Base-by-base conservation (phyloP, 2,888 invertebrate species). In the Cheilosia pagana region DNA sequence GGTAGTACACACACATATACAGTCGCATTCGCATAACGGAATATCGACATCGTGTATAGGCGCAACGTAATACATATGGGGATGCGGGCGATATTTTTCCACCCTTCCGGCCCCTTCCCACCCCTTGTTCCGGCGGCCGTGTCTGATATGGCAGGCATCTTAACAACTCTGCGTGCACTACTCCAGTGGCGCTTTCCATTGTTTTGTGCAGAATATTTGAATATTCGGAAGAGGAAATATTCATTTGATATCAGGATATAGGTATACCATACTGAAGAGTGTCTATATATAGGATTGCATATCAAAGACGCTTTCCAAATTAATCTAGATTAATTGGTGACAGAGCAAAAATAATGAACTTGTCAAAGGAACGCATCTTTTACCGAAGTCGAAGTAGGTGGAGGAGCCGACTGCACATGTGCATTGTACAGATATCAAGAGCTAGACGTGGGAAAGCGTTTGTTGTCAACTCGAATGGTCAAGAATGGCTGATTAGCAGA, bases 1-100 rank as follows among this genome's bases (percentile, higher is more conserved):
- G 71, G 81, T 71, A 57, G 67, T 43, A 12, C 28, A 52, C 41
- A 28, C n/a, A 31, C 23, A 23, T 8, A 41, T 3, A 28, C 45
- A 70, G 16, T 25, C 35, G 41, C 62, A 63, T 75, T 52, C 3
- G 14, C 7, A 52, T 45, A 2, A 2, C 16, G 74, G 14, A 68
- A 81, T 74, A 81, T 81, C 74, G 79, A 81, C 79, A 67, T 60
- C 35, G 21, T 53, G 4, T 16, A 8, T 48, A 10, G 21, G 14
- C 21, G 23, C 21, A 60, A 45, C 53, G 35, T 31, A 5, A 5
- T 4, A 8, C 8, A 35, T 8, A 3, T 8, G 28, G 28, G 35
- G 35, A 35, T 45, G 35, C 1, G 39, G 39, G 23, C 12, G n/a
- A 23, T 39, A 35, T 10, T 48, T 63, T 7, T 28, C 8, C 28